phyloP scores from a whole-genome alignment of 2,113 vertebrate genomes.

The Cyprichromis sp. region DNA sequence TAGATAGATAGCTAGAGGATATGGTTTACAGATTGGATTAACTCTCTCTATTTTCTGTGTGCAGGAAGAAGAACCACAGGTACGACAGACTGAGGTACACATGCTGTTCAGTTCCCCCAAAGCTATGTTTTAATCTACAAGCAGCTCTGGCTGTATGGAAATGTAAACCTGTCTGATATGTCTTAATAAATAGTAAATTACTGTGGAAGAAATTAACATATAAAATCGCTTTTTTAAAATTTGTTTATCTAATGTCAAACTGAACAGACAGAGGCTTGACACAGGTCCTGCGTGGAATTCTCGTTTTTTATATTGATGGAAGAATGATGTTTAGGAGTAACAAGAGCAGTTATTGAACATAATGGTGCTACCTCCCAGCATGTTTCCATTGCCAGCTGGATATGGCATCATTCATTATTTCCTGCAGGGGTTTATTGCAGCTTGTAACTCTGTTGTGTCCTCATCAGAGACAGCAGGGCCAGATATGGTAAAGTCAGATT shows the following conservation, averaged over 20 bases:
- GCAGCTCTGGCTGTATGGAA: neutral
- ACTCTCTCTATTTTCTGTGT: neutral
- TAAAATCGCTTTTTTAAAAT: neutral
- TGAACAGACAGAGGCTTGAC: neutral
- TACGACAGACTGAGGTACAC: neutral
- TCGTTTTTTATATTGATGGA: neutral
- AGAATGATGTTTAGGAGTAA: neutral
- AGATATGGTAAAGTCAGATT: neutral
- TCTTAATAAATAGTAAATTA: neutral
- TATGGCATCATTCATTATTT: conserved; percentile 4
- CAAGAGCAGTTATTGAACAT: neutral
- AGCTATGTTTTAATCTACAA: neutral
- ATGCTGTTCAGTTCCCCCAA: neutral
- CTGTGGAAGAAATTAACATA: neutral
- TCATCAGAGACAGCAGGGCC: conserved; percentile 3
- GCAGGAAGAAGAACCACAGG: neutral
- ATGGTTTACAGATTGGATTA: neutral
- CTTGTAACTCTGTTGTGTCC: neutral
- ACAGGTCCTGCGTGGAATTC: neutral
- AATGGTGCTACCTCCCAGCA: neutral
- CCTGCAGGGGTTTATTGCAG: neutral
- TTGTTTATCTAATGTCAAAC: neutral
- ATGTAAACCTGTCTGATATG: neutral
- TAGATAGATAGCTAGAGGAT: neutral
- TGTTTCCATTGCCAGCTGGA: neutral